A percentile compares a stretch with the other conserved stretches of the same genome.
phyloP scores from a whole-genome alignment of 1,140 invertebrate species.

The Hypothenemus hampei region DNA sequence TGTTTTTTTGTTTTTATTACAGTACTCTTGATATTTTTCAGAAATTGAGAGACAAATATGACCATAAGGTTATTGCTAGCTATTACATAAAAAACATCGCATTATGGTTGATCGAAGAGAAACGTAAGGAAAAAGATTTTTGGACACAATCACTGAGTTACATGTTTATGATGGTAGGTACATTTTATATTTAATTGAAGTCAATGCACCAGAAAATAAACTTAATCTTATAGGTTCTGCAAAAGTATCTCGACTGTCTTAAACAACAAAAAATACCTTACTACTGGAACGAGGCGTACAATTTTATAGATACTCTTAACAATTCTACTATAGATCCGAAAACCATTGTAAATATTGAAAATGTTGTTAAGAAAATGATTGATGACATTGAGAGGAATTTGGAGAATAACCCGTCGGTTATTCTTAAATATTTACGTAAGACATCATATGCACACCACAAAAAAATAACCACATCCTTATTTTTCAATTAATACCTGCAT shows the following conservation, averaged over 20 bases:
- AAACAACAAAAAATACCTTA: not conserved
- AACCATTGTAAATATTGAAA: not conserved
- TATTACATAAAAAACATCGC: conserved; percentile 11
- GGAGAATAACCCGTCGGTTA: not conserved
- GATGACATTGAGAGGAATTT: conserved; percentile 13
- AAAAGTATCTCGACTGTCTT: not conserved
- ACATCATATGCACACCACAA: too few species aligned
- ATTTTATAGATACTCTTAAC: not conserved
- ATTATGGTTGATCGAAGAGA: conserved; percentile 6
- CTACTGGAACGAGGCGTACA: not conserved
- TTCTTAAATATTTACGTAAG: conserved; percentile 11
- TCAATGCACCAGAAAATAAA: not conserved
- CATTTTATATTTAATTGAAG: not conserved
- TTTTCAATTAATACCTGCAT: too few species aligned
- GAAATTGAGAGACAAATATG: conserved; percentile 1
- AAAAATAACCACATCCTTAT: too few species aligned
- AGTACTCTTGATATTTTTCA: not conserved
- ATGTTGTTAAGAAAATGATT: conserved; percentile 15
- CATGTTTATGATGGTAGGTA: conserved; percentile 9
- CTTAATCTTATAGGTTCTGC: not conserved
- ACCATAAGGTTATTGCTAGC: not conserved
- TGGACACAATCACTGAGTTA: conserved; percentile 2
- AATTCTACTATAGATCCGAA: too few species aligned
- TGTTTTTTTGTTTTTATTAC: not conserved
- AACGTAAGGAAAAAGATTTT: not conserved